phyloP scores from a whole-genome alignment of 2,113 vertebrate species.

The Myxocyprinus asiaticus region DNA sequence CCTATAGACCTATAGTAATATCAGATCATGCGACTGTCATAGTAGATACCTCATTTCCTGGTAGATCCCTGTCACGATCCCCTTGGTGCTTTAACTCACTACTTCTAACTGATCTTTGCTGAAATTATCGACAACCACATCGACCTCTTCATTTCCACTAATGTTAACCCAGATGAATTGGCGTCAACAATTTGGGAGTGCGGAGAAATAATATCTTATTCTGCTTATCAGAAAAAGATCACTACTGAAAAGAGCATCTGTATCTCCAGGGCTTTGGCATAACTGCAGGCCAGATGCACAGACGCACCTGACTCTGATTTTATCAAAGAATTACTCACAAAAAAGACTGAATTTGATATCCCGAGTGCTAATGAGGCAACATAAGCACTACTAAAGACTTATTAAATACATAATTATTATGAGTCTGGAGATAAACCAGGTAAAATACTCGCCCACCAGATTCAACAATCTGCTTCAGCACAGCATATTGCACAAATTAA shows the following conservation, averaged over 20 bases:
- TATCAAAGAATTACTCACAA: not conserved
- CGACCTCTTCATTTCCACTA: not conserved
- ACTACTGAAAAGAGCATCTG: not conserved
- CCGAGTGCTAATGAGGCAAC: too few relatives aligned
- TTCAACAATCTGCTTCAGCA: not conserved
- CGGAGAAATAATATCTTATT: not conserved
- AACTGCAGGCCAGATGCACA: not conserved
- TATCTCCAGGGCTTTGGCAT: not conserved
- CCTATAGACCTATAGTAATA: slow-evolving; percentile 14
- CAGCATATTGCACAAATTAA: not conserved
- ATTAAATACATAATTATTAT: not conserved
- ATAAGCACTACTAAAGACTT: not conserved
- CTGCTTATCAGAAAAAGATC: not conserved
- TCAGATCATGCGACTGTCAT: not conserved
- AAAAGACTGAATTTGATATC: too few relatives aligned
- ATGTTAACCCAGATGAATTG: not conserved
- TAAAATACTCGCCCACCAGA: not conserved
- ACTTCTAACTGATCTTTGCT: not conserved
- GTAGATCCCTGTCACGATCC: not conserved
- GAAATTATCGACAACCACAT: not conserved
- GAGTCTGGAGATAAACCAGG: not conserved
- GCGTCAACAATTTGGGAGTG: not conserved
- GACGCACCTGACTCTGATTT: not conserved
- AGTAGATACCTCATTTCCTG: not conserved
- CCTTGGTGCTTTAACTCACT: not conserved